Evolutionary conservation across 2,888 invertebrate species (phyloP), one percentile per base, ranked within the genome.

Genomic region (Troides oblongomaculatus): DNA sequence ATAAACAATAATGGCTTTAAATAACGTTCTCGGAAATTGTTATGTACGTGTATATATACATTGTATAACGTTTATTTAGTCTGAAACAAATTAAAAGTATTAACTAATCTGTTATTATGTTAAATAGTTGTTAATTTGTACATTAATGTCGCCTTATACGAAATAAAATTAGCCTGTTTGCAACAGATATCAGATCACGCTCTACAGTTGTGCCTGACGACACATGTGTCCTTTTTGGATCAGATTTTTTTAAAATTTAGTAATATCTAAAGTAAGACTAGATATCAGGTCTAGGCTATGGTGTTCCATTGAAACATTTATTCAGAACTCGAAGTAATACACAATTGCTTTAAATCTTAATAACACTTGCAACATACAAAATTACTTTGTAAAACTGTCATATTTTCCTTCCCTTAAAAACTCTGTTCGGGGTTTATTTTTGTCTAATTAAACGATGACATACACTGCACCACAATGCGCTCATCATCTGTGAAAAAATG

Each of bases 1-100:
- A 64, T 66, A 73, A 75, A 73, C 69, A 73, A 72, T 71, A 71
- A 64, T 72, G 60, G 53, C 21, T 61, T 6, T 72, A 72, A 69
- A 73, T 71, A 71, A 71, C 17, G 21, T 69, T 71, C 66, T n/a
- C 50, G 62, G 58, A 62, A 69, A 53, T 43, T 58, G 53, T 50
- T 1, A n/a, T 21, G 1, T 50, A 5, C 1, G 8, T 36, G 39
- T 43, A 62, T 62, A 7, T 50, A 10, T 18, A 50, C 14, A 58
- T 4, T 53, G n/a, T 6, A 50, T 64, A 59, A 25, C 23, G 39
- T 65, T 50, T 30, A 18, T 17, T 62, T 50, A 58, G 6, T 17
- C 30, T 65, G 59, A 46, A 30, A 21, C 57, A 36, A 64, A 64
- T 69, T 69, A 69, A 56, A 43, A 8, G 30, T 60, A 46, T 25